A percentile compares a stretch with the other conserved stretches of the same genome.
These are phyloP conservation scores for Fragum sueziense DNA, from an alignment of 2,888 invertebrate species.

Conservation along the genomic window DNA sequence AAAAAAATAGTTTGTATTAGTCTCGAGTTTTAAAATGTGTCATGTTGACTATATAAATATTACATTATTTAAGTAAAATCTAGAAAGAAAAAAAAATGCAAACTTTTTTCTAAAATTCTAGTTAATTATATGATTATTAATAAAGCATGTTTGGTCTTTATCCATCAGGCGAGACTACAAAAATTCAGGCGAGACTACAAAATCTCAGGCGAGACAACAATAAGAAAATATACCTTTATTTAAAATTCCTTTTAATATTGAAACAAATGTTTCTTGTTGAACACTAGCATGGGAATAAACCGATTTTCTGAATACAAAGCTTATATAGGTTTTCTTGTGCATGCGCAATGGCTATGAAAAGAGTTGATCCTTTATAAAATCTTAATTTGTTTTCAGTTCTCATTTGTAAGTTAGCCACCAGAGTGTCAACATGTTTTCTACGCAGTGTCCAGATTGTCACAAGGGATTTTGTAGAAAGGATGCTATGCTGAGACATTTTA, in stretches of 20 bases:
- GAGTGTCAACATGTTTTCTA: constrained; percentile 23
- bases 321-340: neutral
- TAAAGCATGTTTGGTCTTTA: neutral
- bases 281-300: neutral
- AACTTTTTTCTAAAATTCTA: neutral
- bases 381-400: neutral
- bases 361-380: neutral
- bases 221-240: neutral
- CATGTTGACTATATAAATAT: neutral
- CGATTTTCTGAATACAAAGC: no score
- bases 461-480: no score
- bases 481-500: no score
- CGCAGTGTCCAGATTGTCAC: no score
- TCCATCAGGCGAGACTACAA: constrained; percentile 8
- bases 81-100: neutral
- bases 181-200: constrained; percentile 9
- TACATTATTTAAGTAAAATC: neutral
- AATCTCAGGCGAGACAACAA: no score
- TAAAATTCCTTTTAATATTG: neutral
- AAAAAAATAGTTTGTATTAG: no score
- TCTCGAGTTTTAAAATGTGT: neutral
- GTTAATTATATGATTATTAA: neutral
- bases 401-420: neutral
- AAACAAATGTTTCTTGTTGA: neutral
- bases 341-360: neutral